phyloP scores from a whole-genome alignment of 1,140 invertebrate genomes.

The honey bee (Apis mellifera) region DNA sequence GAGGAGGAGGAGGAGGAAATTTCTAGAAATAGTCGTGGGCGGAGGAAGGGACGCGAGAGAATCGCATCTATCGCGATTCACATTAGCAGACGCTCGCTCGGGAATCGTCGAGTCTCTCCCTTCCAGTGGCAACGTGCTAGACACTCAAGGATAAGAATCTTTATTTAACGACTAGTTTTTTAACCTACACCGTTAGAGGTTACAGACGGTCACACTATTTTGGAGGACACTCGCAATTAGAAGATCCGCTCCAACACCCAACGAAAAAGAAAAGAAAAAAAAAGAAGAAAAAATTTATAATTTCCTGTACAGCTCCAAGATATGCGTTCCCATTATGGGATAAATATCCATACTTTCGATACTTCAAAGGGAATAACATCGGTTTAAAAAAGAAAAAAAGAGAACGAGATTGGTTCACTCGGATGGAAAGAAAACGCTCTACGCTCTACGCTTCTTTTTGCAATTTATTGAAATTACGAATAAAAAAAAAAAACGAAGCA shows the following conservation, averaged over 20 bases:
- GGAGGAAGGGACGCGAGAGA: neutral
- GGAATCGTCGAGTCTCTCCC: neutral
- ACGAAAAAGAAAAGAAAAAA: too few relatives aligned
- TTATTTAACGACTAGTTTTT: slow-evolving; percentile 58
- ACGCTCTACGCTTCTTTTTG: too few relatives aligned
- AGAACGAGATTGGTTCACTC: too few relatives aligned
- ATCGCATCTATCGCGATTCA: slow-evolving; percentile 8
- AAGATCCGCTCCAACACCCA: slow-evolving; percentile 14
- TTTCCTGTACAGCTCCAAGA: neutral
- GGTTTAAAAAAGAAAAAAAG: too few relatives aligned
- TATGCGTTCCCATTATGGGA: neutral
- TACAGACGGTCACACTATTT: slow-evolving; percentile 73
- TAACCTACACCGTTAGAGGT: slow-evolving; percentile 75
- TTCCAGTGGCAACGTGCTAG: slow-evolving; percentile 43
- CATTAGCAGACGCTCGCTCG: slow-evolving; percentile 20
- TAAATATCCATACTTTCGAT: neutral
- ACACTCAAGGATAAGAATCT: slow-evolving; percentile 57
- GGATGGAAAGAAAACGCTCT: too few relatives aligned
- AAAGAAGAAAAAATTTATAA: neutral
- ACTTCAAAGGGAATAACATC: too few relatives aligned
- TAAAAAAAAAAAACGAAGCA: too few relatives aligned
- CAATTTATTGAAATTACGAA: slow-evolving; percentile 24
- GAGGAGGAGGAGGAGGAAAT: too few relatives aligned
- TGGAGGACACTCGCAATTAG: slow-evolving; percentile 45
- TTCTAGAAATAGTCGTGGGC: neutral